Evolutionary conservation across 1,140 invertebrate species (phyloP), one percentile per base, ranked within the genome.

Genomic region (Caenorhabditis remanei): DNA sequence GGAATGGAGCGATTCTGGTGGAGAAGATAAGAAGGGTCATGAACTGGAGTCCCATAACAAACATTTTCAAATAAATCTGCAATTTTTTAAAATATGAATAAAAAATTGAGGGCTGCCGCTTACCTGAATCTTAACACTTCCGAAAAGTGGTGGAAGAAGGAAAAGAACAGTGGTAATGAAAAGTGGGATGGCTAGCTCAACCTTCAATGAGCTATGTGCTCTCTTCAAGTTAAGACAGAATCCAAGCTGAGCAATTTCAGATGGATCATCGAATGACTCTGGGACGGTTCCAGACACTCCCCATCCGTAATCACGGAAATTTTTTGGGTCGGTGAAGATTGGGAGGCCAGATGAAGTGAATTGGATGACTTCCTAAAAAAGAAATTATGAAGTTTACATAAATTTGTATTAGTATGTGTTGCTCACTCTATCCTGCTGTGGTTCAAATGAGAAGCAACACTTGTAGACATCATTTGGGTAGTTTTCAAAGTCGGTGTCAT

Each of bases 301-400:
- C 91, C 91, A 92, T 14, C 91, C 91, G 67, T 92, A 92, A 50
- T 92, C 91, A 19, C 91, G 89, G 90, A 92, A 92, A 53, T 91
- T 92, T 84, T 92, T 92, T 41, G 91, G 91, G 75, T 92, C 91
- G 9, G 91, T 92, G 85, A 92, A 92, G 40, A 92, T 90, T 19
- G 91, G 91, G 16, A 89, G 89, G 5, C 90, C 91, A 86, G 92
- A 91, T 41, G 88, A 82, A 7, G 82, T 41, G 21, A 92, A 91
- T 83, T 90, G 85, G 65, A 92, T 90, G 40, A 92, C 82, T 16
- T 90, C 90, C 90, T 91, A 71, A 67, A 87, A 32, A 32, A 32
- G n/a, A 85, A 61, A 82, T 71, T 65, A 13, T 85, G 2, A 4
- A 4, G 7, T 55, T 83, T 16, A 11, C 32, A 32, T 1, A 58